A percentile compares a stretch with the other conserved stretches of the same genome.
Evolutionary conservation across 2,888 invertebrate genomes (phyloP).

Genomic region (Tetropium fuscum): DNA sequence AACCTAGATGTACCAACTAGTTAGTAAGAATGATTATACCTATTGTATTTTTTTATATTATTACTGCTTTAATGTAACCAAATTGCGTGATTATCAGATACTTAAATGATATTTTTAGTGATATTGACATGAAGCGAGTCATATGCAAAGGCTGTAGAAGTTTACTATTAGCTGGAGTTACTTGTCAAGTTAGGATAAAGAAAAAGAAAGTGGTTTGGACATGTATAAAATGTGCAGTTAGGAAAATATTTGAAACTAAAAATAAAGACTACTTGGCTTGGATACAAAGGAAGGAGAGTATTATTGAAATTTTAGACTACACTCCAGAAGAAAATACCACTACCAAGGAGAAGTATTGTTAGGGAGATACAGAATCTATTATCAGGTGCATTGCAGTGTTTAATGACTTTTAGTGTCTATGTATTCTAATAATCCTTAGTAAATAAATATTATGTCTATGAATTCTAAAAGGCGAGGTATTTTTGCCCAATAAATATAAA

Average conservation of each 20-base stretch:
- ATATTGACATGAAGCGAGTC: conserved; percentile 67
- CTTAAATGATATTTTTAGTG: conserved; percentile 64
- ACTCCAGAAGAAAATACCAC: conserved; percentile 33
- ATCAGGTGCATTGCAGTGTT: neutral
- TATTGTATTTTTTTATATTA: too few relatives aligned
- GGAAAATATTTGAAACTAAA: conserved; percentile 62
- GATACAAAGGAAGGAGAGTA: conserved; percentile 64
- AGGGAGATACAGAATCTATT: neutral
- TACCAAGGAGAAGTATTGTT: too few relatives aligned
- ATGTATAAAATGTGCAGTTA: conserved; percentile 64
- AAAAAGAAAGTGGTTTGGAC: conserved; percentile 66
- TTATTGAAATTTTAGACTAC: conserved; percentile 65
- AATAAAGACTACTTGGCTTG: conserved; percentile 63
- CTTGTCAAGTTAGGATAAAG: conserved; percentile 66
- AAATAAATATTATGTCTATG: too few relatives aligned
- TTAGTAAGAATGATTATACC: too few relatives aligned
- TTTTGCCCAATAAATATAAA: too few relatives aligned
- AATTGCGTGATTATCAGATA: too few relatives aligned
- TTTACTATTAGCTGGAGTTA: conserved; percentile 67
- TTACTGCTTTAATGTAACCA: too few relatives aligned
- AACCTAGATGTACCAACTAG: too few relatives aligned
- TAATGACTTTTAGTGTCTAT: too few relatives aligned
- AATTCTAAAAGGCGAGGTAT: too few relatives aligned
- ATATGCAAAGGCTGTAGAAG: conserved; percentile 69
- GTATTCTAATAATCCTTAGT: too few relatives aligned